A percentile compares a stretch with the other conserved stretches of the same genome.
These are phyloP conservation scores for Parnassius glacialis DNA, from an alignment of 2,888 invertebrate genomes.

Conservation along the genomic window DNA sequence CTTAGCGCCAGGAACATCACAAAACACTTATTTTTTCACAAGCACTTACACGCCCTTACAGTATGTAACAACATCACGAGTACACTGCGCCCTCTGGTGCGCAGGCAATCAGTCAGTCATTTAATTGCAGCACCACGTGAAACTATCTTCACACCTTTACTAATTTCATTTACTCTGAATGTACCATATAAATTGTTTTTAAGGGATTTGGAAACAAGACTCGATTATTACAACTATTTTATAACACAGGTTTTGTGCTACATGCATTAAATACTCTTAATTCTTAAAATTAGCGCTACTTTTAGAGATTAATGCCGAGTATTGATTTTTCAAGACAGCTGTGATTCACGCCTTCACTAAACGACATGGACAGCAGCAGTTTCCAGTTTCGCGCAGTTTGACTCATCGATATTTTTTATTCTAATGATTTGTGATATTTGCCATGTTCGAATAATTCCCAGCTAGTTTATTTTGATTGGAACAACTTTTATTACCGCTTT, in stretches of 20 bases:
- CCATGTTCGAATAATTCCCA: too few relatives aligned
- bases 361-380: slow-evolving; percentile 21
- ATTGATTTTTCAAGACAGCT: slow-evolving; percentile 74
- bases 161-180: slow-evolving; percentile 53
- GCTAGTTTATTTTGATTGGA: too few relatives aligned
- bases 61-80: slow-evolving; percentile 77
- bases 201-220: slow-evolving; percentile 1
- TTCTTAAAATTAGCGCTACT: slow-evolving; percentile 31
- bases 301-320: slow-evolving; percentile 43
- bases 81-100: slow-evolving; percentile 76
- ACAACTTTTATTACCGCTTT: too few relatives aligned
- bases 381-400: slow-evolving; percentile 56
- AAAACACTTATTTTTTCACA: slow-evolving; percentile 76
- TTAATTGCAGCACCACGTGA: slow-evolving; percentile 47
- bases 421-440: too few relatives aligned
- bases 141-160: slow-evolving; percentile 56
- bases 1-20: slow-evolving; percentile 69
- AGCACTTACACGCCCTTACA: slow-evolving; percentile 79
- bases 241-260: slow-evolving; percentile 8
- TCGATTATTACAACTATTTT: not conserved
- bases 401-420: slow-evolving; percentile 61
- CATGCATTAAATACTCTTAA: slow-evolving; percentile 25
- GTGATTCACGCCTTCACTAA: slow-evolving; percentile 52
- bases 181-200: slow-evolving; percentile 29
- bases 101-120: slow-evolving; percentile 31